Base-by-base conservation (phyloP, 2,888 invertebrate species). In the Podotricha telesiphe region DNA sequence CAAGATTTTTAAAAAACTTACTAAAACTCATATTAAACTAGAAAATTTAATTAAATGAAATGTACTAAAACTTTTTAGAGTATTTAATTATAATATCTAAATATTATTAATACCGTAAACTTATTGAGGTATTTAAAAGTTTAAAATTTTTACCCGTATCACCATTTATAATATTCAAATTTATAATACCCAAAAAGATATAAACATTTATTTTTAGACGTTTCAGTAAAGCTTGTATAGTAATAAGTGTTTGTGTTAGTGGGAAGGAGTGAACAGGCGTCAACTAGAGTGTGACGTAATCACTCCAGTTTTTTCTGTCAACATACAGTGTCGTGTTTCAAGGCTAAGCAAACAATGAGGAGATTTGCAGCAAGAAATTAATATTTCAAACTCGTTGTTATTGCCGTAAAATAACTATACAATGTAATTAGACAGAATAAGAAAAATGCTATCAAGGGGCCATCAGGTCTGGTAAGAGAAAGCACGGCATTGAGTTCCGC, bases 281-380 rank as follows among this genome's bases (percentile, higher is more conserved):
- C 67, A 67, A 67, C 67, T 61, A 61, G 28, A 28, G 61, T 22
- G 61, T 62, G 67, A 67, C 67, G 61, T 62, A 67, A 53, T 62
- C 62, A 67, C 53, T 62, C 47, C 22, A 67, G 67, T 67, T 62
- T 67, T 67, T 67, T 67, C 59, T 45, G 40, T 51, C 53, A 15
- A 45, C 45, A 42, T 55, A 53, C 45, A 28, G 62, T 47, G 62
- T 61, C 62, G 62, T 48, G 53, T 59, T 62, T 55, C 67, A 67
- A 67, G 67, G 67, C 62, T 62, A 53, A 61, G 53, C 61, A 50
- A 62, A 67, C 67, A 67, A 67, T 67, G 61, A 67, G 50, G 20
- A 53, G 53, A 55, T 40, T 67, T 62, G 37, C 61, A 62, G 62
- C 47, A 47, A 45, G 22, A 67, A 67, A 67, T 55, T 62, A 55